These are phyloP conservation scores for Nettapus auritus DNA, from an alignment of 2,113 vertebrate species.

Conservation along the genomic window DNA sequence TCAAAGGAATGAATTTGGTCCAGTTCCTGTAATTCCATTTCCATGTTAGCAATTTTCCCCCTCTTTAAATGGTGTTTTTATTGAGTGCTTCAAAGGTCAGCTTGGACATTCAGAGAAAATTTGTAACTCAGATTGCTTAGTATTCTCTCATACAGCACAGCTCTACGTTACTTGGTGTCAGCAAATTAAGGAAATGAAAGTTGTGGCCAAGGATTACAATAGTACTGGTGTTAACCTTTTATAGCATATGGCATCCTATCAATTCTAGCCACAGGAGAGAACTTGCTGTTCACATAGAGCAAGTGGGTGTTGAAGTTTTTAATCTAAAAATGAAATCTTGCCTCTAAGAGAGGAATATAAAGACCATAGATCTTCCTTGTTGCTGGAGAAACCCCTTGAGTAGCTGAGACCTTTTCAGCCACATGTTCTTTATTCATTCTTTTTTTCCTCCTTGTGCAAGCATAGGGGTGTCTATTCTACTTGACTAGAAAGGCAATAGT, in stretches of 20 bases:
- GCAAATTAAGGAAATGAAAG: constrained; percentile 50
- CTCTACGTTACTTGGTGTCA: background rate
- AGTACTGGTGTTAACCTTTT: constrained; percentile 63
- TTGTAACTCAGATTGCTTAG: constrained; percentile 20
- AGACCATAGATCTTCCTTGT: constrained; percentile 21
- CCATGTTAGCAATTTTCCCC: constrained; percentile 16
- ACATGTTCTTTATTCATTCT: background rate
- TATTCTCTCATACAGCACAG: background rate
- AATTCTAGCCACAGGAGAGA: constrained; percentile 53
- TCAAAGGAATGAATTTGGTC: constrained; percentile 23
- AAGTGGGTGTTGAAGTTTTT: constrained; percentile 58
- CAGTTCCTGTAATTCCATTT: constrained; percentile 39
- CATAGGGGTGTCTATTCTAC: background rate
- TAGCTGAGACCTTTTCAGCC: background rate
- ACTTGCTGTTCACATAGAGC: constrained; percentile 5
- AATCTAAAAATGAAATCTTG: constrained; percentile 58
- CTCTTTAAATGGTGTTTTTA: constrained; percentile 47
- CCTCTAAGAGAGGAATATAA: background rate
- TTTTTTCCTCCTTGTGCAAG: background rate
- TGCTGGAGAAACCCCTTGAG: background rate
- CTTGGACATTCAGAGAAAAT: constrained; percentile 20
- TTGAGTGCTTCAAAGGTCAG: constrained; percentile 29
- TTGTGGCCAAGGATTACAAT: constrained; percentile 68
- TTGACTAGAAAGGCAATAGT: background rate
- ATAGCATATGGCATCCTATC: constrained; percentile 57